A percentile compares a stretch with the other conserved stretches of the same genome.
These are phyloP conservation scores for Melanargia galathea DNA, from an alignment of 2,888 invertebrate species.

Conservation along the genomic window DNA sequence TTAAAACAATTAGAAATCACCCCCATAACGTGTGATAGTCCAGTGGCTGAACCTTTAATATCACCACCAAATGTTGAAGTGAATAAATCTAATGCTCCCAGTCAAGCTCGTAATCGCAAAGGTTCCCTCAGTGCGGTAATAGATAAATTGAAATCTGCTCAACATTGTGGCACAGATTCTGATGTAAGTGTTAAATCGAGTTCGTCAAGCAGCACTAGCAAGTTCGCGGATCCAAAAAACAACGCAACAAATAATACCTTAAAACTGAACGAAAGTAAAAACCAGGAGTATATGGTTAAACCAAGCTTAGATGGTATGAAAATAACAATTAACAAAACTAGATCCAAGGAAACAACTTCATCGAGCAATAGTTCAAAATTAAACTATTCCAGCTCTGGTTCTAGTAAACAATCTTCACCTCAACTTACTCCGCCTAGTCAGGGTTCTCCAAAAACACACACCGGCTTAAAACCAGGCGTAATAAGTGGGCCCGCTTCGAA, in stretches of 20 bases:
- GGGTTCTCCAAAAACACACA: slow-evolving; percentile 90
- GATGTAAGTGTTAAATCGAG: slow-evolving; percentile 75
- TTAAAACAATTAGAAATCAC: slow-evolving; percentile 86
- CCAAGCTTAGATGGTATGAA: slow-evolving; percentile 95
- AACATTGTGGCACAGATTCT: slow-evolving; percentile 83
- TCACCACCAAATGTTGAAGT: slow-evolving; percentile 81
- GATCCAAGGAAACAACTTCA: slow-evolving; percentile 85
- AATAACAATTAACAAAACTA: slow-evolving; percentile 94
- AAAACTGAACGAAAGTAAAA: slow-evolving; percentile 80
- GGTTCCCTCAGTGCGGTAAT: slow-evolving; percentile 92
- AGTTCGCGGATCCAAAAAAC: slow-evolving; percentile 77
- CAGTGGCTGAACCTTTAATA: slow-evolving; percentile 69
- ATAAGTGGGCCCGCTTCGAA: slow-evolving; percentile 93
- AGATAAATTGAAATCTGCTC: slow-evolving; percentile 91
- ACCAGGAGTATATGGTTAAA: slow-evolving; percentile 94
- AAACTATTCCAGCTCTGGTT: slow-evolving; percentile 73
- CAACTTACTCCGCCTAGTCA: slow-evolving; percentile 78
- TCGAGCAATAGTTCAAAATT: slow-evolving; percentile 75
- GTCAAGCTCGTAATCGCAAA: slow-evolving; percentile 86
- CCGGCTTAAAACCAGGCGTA: slow-evolving; percentile 92
- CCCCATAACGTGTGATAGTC: slow-evolving; percentile 77
- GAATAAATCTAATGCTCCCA: slow-evolving; percentile 82
- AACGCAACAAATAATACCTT: slow-evolving; percentile 65
- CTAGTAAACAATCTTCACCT: slow-evolving; percentile 74
- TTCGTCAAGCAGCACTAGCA: slow-evolving; percentile 67